Percentiles rank a stretch among this genome's conserved stretches.
Conservation (phyloP, 2,797 vertebrate genomes). For the Poeciliopsis infans region DNA sequence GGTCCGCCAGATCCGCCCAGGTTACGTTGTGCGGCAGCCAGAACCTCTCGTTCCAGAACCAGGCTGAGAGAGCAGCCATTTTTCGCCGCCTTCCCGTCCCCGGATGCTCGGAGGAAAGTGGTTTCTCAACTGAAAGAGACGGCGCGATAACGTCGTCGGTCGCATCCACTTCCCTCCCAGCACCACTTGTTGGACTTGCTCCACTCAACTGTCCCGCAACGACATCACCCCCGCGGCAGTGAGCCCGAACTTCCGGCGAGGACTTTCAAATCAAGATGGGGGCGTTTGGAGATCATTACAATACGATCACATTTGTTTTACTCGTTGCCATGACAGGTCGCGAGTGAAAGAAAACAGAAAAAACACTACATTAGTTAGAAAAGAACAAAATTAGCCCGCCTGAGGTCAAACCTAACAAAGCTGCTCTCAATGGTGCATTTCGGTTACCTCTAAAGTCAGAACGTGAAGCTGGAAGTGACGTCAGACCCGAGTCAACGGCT, state of each 20-base stretch:
- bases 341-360: not conserved
- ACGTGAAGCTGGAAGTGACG: not conserved
- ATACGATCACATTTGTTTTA: not conserved
- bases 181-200: slow-evolving; percentile 25
- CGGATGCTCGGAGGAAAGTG: not conserved
- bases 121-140: slow-evolving; percentile 16
- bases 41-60: slow-evolving; percentile 96
- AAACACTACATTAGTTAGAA: not conserved
- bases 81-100: slow-evolving; percentile 32
- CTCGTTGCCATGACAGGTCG: not conserved
- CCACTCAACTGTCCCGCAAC: slow-evolving; percentile 45
- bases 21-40: slow-evolving; percentile 97
- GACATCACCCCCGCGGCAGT: fast-evolving
- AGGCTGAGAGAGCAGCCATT: slow-evolving; percentile 89
- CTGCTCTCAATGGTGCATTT: not conserved
- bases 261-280: slow-evolving; percentile 32
- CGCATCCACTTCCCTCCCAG: slow-evolving; percentile 7
- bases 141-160: slow-evolving; percentile 16
- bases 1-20: slow-evolving; percentile 91
- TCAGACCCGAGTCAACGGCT: not conserved
- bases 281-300: not conserved
- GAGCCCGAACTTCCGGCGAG: fast-evolving
- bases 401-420: not conserved
- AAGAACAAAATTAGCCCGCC: not conserved
- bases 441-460: not conserved